Base-by-base conservation (phyloP, 2,797 vertebrate species). In the Pteronotus mesoamericanus region DNA sequence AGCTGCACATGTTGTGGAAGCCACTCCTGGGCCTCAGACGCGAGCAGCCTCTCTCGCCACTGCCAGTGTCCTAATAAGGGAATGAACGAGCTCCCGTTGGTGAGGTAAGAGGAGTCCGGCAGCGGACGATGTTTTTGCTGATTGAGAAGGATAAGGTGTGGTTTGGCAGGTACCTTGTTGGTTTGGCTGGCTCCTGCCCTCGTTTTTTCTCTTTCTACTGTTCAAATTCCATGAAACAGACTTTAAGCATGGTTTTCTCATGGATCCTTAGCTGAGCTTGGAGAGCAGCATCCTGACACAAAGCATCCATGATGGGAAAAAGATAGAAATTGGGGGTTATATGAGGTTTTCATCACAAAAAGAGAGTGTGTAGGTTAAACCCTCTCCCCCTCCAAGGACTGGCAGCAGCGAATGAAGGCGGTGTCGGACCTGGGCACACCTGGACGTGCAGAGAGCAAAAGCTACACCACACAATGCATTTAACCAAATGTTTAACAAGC, bases 1-100 rank as follows among this genome's bases (percentile, higher is more conserved):
- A 98, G 69, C 95, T 97, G 96, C 97, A 98, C 96, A 98, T 98
- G 96, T 82, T 96, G 95, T 93, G 74, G 94, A 97, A 98, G 93
- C 91, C 91, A 32, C 90, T 97, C 96, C 94, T 78, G 97, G 95
- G 85, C 83, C 95, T 72, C 68, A 39, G 92, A 94, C 91, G 21
- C 6, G 94, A 97, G 94, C 48, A 72, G 79, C 55, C 82, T 96
- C 97, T 95, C 96, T 93, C 68, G 92, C 94, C 72, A 0, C 97
- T 85, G 97, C 98, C 97, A 84, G 95, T 98, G 92, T 89, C 98
- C 98, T 98, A 99, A 99, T 98, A 98, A 98, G 98, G 98, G 64
- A 97, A 98, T 97, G 98, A 94, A 18, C n/a, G 10, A n/a, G n/a
- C 91, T 77, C 85, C 98, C 91, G 94, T 93, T 96, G 98, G 97